phyloP scores from a whole-genome alignment of 2,113 vertebrate genomes.

The Thomomys bottae region DNA sequence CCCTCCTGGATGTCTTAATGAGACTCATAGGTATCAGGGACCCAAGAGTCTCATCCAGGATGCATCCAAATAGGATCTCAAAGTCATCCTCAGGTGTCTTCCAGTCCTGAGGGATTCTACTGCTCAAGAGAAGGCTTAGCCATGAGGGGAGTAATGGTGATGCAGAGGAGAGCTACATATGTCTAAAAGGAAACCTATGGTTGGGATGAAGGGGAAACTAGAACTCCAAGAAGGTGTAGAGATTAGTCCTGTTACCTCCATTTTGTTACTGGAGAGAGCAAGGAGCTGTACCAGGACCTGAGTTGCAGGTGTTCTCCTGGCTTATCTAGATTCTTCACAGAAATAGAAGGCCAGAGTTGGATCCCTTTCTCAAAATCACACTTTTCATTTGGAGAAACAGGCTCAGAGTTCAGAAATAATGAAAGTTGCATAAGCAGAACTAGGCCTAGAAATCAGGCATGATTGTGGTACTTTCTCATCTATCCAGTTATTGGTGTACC shows the following conservation, averaged over 20 bases:
- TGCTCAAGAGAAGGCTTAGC: neutral
- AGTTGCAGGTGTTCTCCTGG: neutral
- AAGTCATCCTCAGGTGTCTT: neutral
- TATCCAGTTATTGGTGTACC: neutral
- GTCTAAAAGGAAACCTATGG: neutral
- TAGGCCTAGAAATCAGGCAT: neutral
- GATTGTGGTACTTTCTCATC: neutral
- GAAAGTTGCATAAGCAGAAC: neutral
- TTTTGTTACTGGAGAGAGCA: neutral
- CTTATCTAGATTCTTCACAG: neutral
- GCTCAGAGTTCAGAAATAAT: neutral
- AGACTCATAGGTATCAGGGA: neutral
- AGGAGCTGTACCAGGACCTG: neutral
- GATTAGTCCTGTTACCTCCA: neutral
- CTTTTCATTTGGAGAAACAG: neutral
- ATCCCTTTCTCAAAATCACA: neutral
- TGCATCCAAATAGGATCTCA: neutral
- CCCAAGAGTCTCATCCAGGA: neutral
- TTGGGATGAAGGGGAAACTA: neutral
- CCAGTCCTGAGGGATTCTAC: conserved; percentile 39
- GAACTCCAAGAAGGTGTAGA: neutral
- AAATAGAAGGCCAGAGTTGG: neutral
- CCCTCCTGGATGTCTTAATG: neutral
- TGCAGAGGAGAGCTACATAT: neutral
- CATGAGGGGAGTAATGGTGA: neutral